Percentiles rank a stretch among this genome's conserved stretches.
Conservation (phyloP, 2,888 invertebrate genomes). For the Limnephilus marmoratus region DNA sequence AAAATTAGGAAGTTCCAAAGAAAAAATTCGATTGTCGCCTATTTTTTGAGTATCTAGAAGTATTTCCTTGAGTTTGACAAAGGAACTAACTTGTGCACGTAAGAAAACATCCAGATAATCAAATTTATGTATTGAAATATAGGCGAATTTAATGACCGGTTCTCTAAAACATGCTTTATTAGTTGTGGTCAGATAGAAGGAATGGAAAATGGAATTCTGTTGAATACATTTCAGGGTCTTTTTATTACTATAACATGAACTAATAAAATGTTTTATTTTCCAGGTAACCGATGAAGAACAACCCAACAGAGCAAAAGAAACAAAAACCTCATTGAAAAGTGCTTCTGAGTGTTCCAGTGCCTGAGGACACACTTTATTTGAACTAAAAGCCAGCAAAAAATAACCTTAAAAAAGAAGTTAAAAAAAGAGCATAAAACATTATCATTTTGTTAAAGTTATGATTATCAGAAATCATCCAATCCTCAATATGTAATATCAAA, state of each 20-base stretch:
- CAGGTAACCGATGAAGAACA: not conserved
- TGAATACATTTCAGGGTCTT: not conserved
- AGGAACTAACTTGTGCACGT: too few relatives aligned
- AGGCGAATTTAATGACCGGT: too few relatives aligned
- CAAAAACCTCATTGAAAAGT: not conserved
- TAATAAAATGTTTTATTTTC: not conserved
- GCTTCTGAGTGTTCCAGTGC: not conserved
- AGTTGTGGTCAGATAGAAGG: too few relatives aligned
- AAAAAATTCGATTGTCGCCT: too few relatives aligned
- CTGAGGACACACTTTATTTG: not conserved
- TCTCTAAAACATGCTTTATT: too few relatives aligned
- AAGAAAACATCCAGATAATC: too few relatives aligned
- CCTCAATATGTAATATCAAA: not conserved
- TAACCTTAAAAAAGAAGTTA: not conserved
- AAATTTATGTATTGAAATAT: too few relatives aligned
- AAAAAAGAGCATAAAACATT: not conserved
- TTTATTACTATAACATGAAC: not conserved
- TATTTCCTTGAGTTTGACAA: too few relatives aligned
- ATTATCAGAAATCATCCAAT: not conserved
- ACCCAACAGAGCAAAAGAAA: not conserved
- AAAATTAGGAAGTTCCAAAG: too few relatives aligned
- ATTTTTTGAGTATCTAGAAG: too few relatives aligned
- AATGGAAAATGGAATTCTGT: too few relatives aligned
- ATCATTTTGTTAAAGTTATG: not conserved
- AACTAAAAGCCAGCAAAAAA: not conserved